Percentiles rank a stretch among this genome's conserved stretches.
Evolutionary conservation across 2,888 invertebrate species (phyloP).

Genomic region (Lottia gigantea): DNA sequence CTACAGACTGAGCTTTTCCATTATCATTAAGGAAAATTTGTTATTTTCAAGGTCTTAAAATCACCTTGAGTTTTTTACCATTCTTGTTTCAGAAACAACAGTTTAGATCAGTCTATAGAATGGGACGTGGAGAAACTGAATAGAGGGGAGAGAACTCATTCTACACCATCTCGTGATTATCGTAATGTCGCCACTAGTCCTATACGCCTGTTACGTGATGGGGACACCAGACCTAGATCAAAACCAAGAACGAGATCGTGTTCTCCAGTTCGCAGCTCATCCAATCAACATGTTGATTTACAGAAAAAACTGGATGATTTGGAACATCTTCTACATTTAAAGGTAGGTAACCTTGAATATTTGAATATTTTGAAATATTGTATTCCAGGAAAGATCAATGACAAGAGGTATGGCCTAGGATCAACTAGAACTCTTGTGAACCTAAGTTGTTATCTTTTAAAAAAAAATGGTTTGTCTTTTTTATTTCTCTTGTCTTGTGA

Average conservation of each 20-base stretch:
- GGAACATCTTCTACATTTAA: conserved; percentile 48
- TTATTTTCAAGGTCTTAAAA: too few relatives aligned
- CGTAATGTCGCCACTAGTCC: conserved; percentile 40
- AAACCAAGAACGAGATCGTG: conserved; percentile 41
- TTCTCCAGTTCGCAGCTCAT: conserved; percentile 34
- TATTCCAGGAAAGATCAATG: too few relatives aligned
- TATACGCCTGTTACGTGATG: conserved; percentile 26
- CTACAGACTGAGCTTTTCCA: too few relatives aligned
- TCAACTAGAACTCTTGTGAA: too few relatives aligned
- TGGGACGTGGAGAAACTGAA: conserved; percentile 50
- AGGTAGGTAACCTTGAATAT: too few relatives aligned
- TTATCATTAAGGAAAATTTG: too few relatives aligned
- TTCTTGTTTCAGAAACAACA: conserved; percentile 20
- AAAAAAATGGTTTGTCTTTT: too few relatives aligned
- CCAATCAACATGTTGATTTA: conserved; percentile 35
- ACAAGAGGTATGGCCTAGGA: too few relatives aligned
- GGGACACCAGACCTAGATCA: conserved; percentile 10
- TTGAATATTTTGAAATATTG: too few relatives aligned
- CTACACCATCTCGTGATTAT: conserved; percentile 44
- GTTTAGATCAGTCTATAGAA: conserved; percentile 41
- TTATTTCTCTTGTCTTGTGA: too few relatives aligned
- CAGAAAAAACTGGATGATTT: conserved; percentile 50
- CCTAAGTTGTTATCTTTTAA: too few relatives aligned
- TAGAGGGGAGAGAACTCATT: conserved; percentile 49
- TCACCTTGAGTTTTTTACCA: too few relatives aligned